phyloP scores from a whole-genome alignment of 2,113 vertebrate genomes.

The Otus sunia region DNA sequence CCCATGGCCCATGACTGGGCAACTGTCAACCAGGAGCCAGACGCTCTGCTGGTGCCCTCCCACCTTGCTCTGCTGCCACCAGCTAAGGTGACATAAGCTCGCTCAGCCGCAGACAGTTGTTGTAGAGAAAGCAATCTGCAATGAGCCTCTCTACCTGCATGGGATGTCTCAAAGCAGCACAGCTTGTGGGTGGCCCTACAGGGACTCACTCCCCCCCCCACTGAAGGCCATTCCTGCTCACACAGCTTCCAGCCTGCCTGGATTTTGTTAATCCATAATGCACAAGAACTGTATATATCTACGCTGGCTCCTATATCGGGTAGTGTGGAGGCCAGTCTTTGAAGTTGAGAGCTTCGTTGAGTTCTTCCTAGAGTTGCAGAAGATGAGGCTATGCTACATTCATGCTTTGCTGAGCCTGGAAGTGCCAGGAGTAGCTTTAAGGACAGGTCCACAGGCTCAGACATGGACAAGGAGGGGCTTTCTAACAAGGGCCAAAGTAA shows the following conservation, averaged over 20 bases:
- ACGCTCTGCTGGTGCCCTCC: neutral
- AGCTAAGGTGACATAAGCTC: neutral
- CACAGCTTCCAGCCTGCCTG: neutral
- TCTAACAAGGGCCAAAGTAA: neutral
- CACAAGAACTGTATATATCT: neutral
- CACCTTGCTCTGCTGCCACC: neutral
- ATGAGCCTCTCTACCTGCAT: neutral
- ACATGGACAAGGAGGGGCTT: neutral
- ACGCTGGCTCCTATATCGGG: accelerated
- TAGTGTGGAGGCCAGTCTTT: neutral
- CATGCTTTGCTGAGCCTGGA: neutral
- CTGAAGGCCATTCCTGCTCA: neutral
- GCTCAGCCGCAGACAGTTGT: neutral
- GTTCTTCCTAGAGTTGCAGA: neutral
- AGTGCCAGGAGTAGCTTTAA: neutral
- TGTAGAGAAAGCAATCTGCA: neutral
- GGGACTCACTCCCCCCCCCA: neutral
- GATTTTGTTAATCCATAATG: neutral
- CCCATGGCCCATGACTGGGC: neutral
- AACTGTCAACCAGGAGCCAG: neutral
- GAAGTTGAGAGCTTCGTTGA: neutral
- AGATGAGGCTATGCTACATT: accelerated
- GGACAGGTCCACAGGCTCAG: neutral
- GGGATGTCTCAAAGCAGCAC: neutral
- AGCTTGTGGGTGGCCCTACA: neutral